phyloP scores from a whole-genome alignment of 1,140 invertebrate species.

The Phenacoccus solenopsis region DNA sequence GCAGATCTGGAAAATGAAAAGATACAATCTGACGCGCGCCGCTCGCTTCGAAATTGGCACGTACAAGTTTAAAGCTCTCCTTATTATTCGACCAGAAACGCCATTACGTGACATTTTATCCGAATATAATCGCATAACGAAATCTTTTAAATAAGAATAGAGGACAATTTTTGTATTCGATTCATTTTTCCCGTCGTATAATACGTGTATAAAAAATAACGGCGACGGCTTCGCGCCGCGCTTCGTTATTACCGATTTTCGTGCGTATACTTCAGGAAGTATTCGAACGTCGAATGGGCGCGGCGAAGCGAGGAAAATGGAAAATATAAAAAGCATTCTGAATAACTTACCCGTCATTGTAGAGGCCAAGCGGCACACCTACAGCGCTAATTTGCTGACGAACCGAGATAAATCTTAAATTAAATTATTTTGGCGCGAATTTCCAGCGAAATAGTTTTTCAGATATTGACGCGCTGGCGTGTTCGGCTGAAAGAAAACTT shows the following conservation, averaged over 20 bases:
- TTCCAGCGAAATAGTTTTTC: no score
- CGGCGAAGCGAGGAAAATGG: not conserved
- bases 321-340: not conserved
- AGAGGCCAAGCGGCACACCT: not conserved
- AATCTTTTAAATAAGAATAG: constrained; percentile 3
- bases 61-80: not conserved
- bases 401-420: no score
- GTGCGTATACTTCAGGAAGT: not conserved
- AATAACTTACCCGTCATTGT: not conserved
- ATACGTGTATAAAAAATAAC: not conserved
- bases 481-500: no score
- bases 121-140: not conserved
- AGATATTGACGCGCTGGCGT: no score
- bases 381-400: not conserved
- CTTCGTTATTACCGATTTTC: not conserved
- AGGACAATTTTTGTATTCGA: not conserved
- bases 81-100: constrained; percentile 1
- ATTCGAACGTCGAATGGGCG: not conserved
- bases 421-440: no score
- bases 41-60: not conserved
- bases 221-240: not conserved
- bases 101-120: constrained; percentile 1
- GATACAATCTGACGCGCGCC: not conserved
- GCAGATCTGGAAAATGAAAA: not conserved
- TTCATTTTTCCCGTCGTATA: not conserved